A percentile compares a stretch with the other conserved stretches of the same genome.
Conservation (phyloP, 1,140 invertebrate species). For the Aphelinus atriplicis region DNA sequence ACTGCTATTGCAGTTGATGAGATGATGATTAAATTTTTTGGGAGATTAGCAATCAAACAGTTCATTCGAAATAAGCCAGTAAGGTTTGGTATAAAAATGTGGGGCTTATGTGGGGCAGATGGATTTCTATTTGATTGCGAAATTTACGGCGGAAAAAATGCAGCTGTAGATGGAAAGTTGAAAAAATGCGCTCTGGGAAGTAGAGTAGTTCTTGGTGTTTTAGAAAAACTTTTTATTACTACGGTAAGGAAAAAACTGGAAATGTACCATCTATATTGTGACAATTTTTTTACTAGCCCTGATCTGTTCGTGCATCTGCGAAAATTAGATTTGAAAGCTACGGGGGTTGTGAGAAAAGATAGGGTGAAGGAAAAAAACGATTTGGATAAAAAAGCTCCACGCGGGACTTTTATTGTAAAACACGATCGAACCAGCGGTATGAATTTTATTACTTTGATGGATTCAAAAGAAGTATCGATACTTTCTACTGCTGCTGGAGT, state of each 20-base stretch:
- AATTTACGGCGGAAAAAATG: conserved; percentile 19
- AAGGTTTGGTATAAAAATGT: conserved; percentile 30
- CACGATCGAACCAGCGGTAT: conserved; percentile 33
- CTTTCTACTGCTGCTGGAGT: no score
- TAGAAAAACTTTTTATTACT: not conserved
- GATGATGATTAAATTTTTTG: conserved; percentile 19
- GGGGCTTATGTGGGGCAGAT: conserved; percentile 17
- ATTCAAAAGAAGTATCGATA: conserved; percentile 9
- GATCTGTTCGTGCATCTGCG: conserved; percentile 31
- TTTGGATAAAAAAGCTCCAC: not conserved
- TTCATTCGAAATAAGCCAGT: conserved; percentile 35
- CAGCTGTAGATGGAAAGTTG: conserved; percentile 3
- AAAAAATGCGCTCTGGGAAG: conserved; percentile 23
- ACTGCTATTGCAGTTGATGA: conserved; percentile 23
- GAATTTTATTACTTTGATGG: conserved; percentile 32
- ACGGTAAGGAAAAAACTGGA: conserved; percentile 4
- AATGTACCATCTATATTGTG: conserved; percentile 34
- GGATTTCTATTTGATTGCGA: conserved; percentile 30
- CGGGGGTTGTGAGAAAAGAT: conserved; percentile 15
- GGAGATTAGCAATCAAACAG: conserved; percentile 22
- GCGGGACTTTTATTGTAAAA: conserved; percentile 6
- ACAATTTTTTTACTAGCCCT: conserved; percentile 30
- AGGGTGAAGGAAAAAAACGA: conserved; percentile 10
- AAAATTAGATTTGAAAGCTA: conserved; percentile 12
- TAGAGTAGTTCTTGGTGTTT: conserved; percentile 30